These are phyloP conservation scores for Phyto melanocephala DNA, from an alignment of 2,888 invertebrate genomes.

Conservation along the genomic window DNA sequence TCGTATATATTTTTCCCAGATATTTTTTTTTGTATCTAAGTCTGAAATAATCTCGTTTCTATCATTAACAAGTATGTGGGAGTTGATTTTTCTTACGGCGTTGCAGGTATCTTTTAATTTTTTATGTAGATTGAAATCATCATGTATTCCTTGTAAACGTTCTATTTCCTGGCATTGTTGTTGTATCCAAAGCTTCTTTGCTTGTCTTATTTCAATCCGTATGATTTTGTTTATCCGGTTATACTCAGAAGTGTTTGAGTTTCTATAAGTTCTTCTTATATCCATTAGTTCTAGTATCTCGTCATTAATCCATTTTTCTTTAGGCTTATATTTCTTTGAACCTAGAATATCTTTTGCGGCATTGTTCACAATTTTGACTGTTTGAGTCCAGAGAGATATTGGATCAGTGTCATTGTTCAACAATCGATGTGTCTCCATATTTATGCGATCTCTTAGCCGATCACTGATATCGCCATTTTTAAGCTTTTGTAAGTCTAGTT, in stretches of 20 bases:
- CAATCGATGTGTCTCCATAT: too few species aligned
- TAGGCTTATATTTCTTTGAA: background rate
- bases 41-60: background rate
- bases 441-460: too few species aligned
- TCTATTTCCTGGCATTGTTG: background rate
- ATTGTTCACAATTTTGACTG: background rate
- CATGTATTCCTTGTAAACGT: background rate
- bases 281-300: background rate
- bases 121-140: background rate
- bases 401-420: background rate
- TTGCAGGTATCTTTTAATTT: background rate
- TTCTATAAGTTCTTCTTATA: background rate
- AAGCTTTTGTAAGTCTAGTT: too few species aligned
- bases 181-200: background rate
- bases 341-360: background rate
- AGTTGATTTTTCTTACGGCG: background rate
- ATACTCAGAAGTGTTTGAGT: background rate
- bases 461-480: too few species aligned
- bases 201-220: background rate
- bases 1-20: too few species aligned
- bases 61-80: background rate
- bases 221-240: background rate
- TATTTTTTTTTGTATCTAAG: too few species aligned
- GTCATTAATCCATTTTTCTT: background rate
- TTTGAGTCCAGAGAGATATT: too few species aligned